Conservation (phyloP, 2,888 invertebrate genomes). For the Teinopalpus imperialis region DNA sequence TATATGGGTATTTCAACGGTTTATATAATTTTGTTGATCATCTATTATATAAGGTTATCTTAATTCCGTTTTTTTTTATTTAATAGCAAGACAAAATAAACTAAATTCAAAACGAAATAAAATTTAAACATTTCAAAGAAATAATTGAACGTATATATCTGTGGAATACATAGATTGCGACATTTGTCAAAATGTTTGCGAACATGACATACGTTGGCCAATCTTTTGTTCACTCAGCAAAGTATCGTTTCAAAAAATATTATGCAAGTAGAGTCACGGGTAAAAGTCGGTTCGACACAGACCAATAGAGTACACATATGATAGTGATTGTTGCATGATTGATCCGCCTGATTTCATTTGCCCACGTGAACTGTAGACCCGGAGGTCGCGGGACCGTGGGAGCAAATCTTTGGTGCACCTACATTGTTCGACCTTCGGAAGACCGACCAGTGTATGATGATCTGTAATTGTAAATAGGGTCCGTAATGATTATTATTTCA, state of each 20-base stretch:
- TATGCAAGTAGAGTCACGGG: slow-evolving; percentile 18
- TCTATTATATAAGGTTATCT: too few relatives aligned
- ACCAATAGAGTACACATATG: slow-evolving; percentile 21
- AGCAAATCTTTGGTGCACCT: slow-evolving; percentile 30
- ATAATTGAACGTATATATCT: too few relatives aligned
- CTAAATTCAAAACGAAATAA: too few relatives aligned
- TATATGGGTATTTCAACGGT: too few relatives aligned
- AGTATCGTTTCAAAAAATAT: slow-evolving; percentile 5
- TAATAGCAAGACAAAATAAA: too few relatives aligned
- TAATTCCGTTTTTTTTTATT: too few relatives aligned
- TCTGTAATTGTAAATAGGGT: neutral
- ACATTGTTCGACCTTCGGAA: slow-evolving; percentile 29
- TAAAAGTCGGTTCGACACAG: slow-evolving; percentile 15
- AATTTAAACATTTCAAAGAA: too few relatives aligned
- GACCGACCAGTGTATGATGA: slow-evolving; percentile 19
- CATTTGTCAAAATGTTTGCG: slow-evolving; percentile 13
- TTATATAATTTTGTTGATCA: too few relatives aligned
- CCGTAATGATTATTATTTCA: slow-evolving; percentile 6
- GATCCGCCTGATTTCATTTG: slow-evolving; percentile 53
- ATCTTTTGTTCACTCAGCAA: slow-evolving; percentile 2
- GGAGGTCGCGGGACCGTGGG: slow-evolving; percentile 46
- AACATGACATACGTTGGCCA: slow-evolving; percentile 8
- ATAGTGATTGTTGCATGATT: slow-evolving; percentile 38
- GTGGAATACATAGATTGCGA: neutral
- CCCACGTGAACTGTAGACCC: slow-evolving; percentile 40